A percentile compares a stretch with the other conserved stretches of the same genome.
Conservation (phyloP, 2,888 invertebrate species). For the Callyntrura sp. region DNA sequence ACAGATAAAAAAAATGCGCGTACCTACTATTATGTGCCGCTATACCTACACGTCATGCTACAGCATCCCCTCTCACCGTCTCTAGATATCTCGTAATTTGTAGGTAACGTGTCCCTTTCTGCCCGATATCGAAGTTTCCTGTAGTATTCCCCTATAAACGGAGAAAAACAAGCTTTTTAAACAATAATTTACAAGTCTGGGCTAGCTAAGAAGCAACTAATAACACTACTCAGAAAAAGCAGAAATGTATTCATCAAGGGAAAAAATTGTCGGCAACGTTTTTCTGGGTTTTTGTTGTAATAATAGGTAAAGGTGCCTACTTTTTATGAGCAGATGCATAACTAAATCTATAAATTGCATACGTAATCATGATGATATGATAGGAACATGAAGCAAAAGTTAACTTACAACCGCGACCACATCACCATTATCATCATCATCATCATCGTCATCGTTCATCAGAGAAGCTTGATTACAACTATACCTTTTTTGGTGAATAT, state of each 20-base stretch:
- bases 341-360: conserved; percentile 20
- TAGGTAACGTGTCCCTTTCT: no score
- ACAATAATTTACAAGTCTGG: not conserved
- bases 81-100: no score
- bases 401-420: conserved; percentile 32
- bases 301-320: not conserved
- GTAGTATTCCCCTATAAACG: conserved; percentile 42
- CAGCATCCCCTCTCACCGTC: not conserved
- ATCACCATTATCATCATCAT: not conserved
- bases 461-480: no score
- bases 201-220: no score
- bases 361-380: no score
- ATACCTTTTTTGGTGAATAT: no score
- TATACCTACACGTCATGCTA: not conserved
- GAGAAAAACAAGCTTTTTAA: conserved; percentile 51
- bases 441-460: not conserved
- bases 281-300: not conserved
- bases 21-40: no score
- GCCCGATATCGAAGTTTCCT: no score
- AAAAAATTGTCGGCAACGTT: no score
- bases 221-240: conserved; percentile 1
- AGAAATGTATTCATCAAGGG: no score
- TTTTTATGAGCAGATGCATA: conserved; percentile 14
- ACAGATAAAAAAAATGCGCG: not conserved
- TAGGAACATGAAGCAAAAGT: conserved; percentile 6